Conservation (phyloP, 2,888 invertebrate species). For the Plebejus anna region DNA sequence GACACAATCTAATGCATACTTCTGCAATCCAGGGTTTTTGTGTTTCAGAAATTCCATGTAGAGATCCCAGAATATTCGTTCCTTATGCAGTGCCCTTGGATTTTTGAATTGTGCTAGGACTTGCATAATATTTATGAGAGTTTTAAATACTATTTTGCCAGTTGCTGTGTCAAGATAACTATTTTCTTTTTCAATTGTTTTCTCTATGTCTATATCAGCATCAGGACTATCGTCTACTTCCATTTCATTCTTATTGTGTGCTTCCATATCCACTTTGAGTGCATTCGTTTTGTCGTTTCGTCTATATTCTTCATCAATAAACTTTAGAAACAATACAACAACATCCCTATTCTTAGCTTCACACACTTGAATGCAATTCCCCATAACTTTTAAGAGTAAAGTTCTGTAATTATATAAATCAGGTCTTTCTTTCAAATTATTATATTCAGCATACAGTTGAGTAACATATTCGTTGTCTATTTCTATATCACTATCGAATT, state of each 20-base stretch:
- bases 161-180: conserved; percentile 53
- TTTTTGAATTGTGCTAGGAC: conserved; percentile 90
- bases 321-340: conserved; percentile 88
- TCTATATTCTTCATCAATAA: conserved; percentile 83
- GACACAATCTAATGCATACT: conserved; percentile 91
- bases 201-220: conserved; percentile 58
- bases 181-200: conserved; percentile 46
- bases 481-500: conserved; percentile 61
- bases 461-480: conserved; percentile 52
- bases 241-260: conserved; percentile 68
- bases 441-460: conserved; percentile 59
- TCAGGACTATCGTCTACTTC: conserved; percentile 54
- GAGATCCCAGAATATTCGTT: conserved; percentile 86
- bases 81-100: conserved; percentile 88
- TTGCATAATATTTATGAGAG: conserved; percentile 84
- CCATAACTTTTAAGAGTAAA: conserved; percentile 90
- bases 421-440: conserved; percentile 77
- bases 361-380: conserved; percentile 85
- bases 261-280: conserved; percentile 80
- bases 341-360: conserved; percentile 91
- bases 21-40: conserved; percentile 89
- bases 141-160: conserved; percentile 70
- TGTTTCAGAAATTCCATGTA: conserved; percentile 90
- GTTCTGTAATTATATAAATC: conserved; percentile 88
- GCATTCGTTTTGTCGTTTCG: conserved; percentile 59